phyloP scores from a whole-genome alignment of 2,113 vertebrate species.

The Eublepharis macularius region DNA sequence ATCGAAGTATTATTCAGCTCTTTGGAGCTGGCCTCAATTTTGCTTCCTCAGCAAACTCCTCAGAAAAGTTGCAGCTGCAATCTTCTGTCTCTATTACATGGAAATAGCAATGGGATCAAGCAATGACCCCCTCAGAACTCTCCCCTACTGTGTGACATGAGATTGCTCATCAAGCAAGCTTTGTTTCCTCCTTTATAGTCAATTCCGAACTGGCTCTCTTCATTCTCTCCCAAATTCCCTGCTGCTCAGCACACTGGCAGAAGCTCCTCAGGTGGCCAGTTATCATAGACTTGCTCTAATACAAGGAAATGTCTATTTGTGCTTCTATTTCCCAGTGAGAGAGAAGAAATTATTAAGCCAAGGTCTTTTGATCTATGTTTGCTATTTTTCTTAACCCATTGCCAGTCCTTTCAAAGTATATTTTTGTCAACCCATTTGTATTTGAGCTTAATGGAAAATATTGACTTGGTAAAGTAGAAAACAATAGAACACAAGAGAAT shows the following conservation, averaged over 20 bases:
- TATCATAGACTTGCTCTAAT: constrained; percentile 36
- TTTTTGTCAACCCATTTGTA: neutral
- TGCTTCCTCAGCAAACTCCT: constrained; percentile 54
- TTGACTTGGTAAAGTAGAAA: neutral
- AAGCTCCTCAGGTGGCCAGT: constrained; percentile 31
- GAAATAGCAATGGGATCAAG: constrained; percentile 32
- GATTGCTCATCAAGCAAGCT: constrained; percentile 29
- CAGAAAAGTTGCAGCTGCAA: constrained; percentile 21
- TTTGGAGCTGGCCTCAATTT: constrained; percentile 28
- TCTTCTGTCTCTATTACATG: constrained; percentile 32
- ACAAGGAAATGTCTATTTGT: constrained; percentile 27
- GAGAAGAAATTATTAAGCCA: constrained; percentile 21
- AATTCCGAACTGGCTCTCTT: constrained; percentile 5
- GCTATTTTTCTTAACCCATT: neutral
- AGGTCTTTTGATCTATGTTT: neutral
- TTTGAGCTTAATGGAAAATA: neutral
- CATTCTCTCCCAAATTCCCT: constrained; percentile 16
- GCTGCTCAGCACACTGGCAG: constrained; percentile 2
- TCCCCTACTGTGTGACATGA: constrained; percentile 30
- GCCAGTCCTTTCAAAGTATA: neutral
- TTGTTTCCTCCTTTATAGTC: constrained; percentile 22
- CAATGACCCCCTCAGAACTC: neutral
- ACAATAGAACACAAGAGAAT: neutral
- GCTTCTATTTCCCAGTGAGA: constrained; percentile 39
- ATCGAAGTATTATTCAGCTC: constrained; percentile 32